Percentiles rank a stretch among this genome's conserved stretches.
Evolutionary conservation across 2,113 vertebrate species (phyloP).

Genomic region (Eulacestoma nigropectus): DNA sequence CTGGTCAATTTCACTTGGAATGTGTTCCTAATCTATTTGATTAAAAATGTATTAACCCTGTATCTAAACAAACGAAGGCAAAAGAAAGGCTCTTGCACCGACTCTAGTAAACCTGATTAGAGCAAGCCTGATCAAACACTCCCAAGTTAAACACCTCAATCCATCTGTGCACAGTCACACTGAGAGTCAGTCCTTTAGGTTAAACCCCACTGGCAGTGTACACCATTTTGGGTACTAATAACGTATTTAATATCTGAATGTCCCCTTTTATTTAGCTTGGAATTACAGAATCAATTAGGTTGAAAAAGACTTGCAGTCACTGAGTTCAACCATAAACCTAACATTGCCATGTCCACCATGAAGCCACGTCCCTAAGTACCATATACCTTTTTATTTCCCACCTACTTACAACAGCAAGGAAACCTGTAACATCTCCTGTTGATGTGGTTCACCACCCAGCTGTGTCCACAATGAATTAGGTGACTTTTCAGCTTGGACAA

Average conservation of each 20-base stretch:
- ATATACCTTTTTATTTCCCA: not conserved
- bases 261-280: not conserved
- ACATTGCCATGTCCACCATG: not conserved
- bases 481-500: not conserved
- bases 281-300: not conserved
- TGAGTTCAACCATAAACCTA: not conserved
- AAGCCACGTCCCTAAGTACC: not conserved
- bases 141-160: not conserved
- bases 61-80: not conserved
- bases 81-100: not conserved
- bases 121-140: not conserved
- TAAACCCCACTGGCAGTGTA: not conserved
- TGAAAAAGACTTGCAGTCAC: not conserved
- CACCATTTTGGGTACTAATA: not conserved
- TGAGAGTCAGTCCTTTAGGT: not conserved
- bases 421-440: not conserved
- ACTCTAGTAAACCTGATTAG: not conserved
- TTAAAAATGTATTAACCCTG: fast-evolving
- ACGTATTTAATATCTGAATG: not conserved
- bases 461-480: not conserved
- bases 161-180: not conserved
- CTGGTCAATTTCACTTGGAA: not conserved
- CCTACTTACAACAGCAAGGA: not conserved
- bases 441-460: fast-evolving
- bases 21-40: not conserved